These are phyloP conservation scores for Lepidonotus clava DNA, from an alignment of 2,888 invertebrate species.

Conservation along the genomic window DNA sequence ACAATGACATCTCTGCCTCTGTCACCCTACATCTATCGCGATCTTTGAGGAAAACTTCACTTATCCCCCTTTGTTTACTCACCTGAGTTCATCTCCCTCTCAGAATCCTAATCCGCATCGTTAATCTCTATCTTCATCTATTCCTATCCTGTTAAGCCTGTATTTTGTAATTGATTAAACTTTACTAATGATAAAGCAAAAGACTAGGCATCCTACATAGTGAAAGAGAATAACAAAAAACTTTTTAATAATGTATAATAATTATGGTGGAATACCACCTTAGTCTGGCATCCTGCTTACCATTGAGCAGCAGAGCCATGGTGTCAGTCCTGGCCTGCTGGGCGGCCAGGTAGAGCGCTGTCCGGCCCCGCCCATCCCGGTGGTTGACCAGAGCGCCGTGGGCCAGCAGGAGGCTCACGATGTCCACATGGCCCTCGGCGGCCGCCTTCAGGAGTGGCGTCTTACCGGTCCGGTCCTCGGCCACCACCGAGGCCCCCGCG, in stretches of 20 bases:
- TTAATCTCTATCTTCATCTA: no score
- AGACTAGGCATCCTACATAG: background rate
- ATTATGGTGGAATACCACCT: background rate
- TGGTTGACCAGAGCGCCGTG: constrained; percentile 75
- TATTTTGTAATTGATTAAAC: no score
- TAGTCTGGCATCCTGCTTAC: background rate
- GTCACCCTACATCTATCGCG: no score
- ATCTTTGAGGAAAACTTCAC: no score
- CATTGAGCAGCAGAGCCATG: constrained; percentile 15
- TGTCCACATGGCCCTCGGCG: constrained; percentile 76
- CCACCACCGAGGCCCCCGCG: constrained; percentile 73
- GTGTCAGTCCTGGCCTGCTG: constrained; percentile 15
- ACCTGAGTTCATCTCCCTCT: no score
- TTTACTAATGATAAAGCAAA: no score
- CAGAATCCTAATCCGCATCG: no score
- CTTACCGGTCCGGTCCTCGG: constrained; percentile 69
- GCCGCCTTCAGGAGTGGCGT: constrained; percentile 78
- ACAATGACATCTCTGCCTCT: no score
- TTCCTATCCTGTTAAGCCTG: no score
- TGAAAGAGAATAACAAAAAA: background rate
- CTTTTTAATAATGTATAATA: background rate
- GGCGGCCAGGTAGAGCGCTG: constrained; percentile 37
- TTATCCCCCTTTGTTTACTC: no score
- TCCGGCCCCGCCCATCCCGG: background rate
- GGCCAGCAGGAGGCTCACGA: constrained; percentile 74